Evolutionary conservation across 1,140 invertebrate genomes (phyloP).

Genomic region (Leptonema lineaticorne): DNA sequence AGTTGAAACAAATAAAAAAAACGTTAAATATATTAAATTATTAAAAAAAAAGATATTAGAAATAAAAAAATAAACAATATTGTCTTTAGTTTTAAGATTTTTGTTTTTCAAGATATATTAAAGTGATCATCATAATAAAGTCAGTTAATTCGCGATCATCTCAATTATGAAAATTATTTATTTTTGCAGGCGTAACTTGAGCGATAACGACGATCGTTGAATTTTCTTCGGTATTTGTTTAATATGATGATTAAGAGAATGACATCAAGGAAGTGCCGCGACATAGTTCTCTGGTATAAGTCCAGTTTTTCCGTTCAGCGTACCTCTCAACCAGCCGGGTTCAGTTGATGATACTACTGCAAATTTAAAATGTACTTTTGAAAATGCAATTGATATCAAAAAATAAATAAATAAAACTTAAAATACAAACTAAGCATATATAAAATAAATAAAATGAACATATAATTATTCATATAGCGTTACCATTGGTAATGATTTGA

Average conservation of each 20-base stretch:
- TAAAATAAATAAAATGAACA: not conserved
- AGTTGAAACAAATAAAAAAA: too few relatives aligned
- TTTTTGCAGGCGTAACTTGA: conserved; percentile 2
- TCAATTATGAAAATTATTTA: not conserved
- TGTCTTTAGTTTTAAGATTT: too few relatives aligned
- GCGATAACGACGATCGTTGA: not conserved
- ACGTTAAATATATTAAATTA: too few relatives aligned
- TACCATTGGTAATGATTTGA: conserved; percentile 96
- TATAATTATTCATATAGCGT: conserved; percentile 44
- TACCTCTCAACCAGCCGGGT: conserved; percentile 96
- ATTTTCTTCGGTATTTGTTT: not conserved
- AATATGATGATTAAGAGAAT: not conserved
- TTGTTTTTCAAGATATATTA: not conserved
- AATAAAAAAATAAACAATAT: too few relatives aligned
- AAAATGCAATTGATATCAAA: too few relatives aligned
- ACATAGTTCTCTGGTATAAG: conserved; percentile 97
- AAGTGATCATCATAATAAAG: too few relatives aligned
- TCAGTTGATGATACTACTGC: conserved; percentile 86
- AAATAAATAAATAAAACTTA: conserved; percentile 34
- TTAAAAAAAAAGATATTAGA: too few relatives aligned
- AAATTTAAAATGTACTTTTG: too few relatives aligned
- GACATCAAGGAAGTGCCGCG: conserved; percentile 72
- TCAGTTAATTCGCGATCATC: too few relatives aligned
- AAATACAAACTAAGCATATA: not conserved
- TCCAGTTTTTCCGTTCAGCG: conserved; percentile 89